Evolutionary conservation across 2,888 invertebrate genomes (phyloP), one percentile per base, ranked within the genome.

Genomic region (Chironomus tentans): DNA sequence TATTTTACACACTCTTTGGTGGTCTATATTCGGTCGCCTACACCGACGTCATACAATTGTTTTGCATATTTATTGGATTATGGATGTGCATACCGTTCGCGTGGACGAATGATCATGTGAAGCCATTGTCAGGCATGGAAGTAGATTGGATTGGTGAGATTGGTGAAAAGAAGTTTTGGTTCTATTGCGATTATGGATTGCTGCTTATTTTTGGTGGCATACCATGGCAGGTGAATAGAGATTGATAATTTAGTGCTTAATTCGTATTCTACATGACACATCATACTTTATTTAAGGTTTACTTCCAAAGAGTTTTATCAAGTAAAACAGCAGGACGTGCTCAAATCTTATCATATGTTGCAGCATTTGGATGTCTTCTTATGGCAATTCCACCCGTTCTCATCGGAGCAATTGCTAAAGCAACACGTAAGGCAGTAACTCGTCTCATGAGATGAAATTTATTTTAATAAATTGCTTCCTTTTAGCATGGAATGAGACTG

Each of bases 1-100:
- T 98, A 68, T 93, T 96, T 86, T 99, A 99, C 87, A 98, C 98
- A 1, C 89, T 99, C 74, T 96, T 98, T 83, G 98, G 98, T 2
- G 98, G 98, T 0, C 89, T 99, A 68, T 99, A 99, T 86, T 93
- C 97, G 76, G 98, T 99, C 77, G 98, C 98, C 1, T 99, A 98
- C 84, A 99, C 98, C 0, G 98, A 98, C 84, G 98, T 98, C 80
- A 95, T 98, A 80, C 98, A 98, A 85, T 88, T 98, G 69, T 95
- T 97, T 86, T 98, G 97, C 86, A 98, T 98, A 82, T 97, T 98
- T 85, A 90, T 98, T 80, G 98, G 98, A 46, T 87, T 99, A 83
- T 98, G 98, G 98, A 91, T 98, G 89, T 96, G 97, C 83, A 95
- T 98, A 79, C 98, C 98, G 0, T 98, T 97, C 82, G 96, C 97